Conservation (phyloP, 2,797 vertebrate genomes). For the Helarctos malayanus region DNA sequence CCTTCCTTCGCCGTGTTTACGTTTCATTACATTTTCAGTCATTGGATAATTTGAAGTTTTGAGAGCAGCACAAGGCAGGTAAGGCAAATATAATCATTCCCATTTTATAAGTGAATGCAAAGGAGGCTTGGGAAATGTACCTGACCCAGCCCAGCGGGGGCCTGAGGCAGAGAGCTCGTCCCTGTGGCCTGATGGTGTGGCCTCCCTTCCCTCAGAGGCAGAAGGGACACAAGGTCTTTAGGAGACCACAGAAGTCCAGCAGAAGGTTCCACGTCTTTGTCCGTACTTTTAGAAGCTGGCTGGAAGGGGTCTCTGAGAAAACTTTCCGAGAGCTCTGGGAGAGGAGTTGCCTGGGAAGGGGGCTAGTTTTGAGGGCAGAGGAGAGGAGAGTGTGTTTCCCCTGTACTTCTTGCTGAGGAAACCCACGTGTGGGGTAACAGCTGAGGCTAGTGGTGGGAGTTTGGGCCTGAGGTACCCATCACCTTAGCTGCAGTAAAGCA, state of each 20-base stretch:
- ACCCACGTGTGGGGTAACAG: not conserved
- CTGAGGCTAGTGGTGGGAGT: not conserved
- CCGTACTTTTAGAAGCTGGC: not conserved
- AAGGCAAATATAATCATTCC: not conserved
- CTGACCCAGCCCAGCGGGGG: not conserved
- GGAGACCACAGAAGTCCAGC: not conserved
- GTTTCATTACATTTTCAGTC: not conserved
- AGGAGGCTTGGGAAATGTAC: not conserved
- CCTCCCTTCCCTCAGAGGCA: not conserved
- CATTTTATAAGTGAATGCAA: not conserved
- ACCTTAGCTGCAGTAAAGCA: not conserved
- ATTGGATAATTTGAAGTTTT: conserved; percentile 33
- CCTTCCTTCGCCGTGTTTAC: not conserved
- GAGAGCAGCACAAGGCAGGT: not conserved
- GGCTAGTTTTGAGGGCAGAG: not conserved
- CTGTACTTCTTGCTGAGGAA: not conserved
- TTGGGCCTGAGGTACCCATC: not conserved
- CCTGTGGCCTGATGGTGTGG: not conserved
- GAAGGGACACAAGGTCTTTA: not conserved
- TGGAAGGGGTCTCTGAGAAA: not conserved
- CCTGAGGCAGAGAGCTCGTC: not conserved
- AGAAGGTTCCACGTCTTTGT: not conserved
- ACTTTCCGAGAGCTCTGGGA: not conserved
- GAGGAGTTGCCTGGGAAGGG: not conserved
- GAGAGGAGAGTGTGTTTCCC: not conserved